Base-by-base conservation (phyloP, 2,113 vertebrate genomes). In the Butorides virescens region DNA sequence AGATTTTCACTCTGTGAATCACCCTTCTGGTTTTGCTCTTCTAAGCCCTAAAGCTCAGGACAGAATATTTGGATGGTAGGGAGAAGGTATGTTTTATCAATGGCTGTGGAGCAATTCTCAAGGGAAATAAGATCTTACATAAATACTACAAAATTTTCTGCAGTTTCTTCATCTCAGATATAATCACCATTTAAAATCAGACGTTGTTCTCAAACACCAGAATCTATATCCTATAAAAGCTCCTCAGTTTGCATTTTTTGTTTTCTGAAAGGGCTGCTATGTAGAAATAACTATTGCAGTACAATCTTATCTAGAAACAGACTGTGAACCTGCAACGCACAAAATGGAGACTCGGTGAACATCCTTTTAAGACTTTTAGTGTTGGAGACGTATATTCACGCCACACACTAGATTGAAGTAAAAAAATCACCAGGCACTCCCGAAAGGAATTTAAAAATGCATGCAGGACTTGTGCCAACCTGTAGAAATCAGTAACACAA, bases 401-500 rank as follows among this genome's bases (percentile, higher is more conserved):
- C 14, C 19, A 88, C 44, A 34, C n/a, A 61, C 7, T 52, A 52
- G 6, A 56, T 50, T 61, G 39, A 68, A 76, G 13, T 36, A 17
- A 73, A 56, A 81, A 39, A 14, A 21, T 18, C 46, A 66, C 25
- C 9, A 63, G 21, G 7, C 13, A 63, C 13, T 78, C 37, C 44
- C 55, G 39, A 90, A 67, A 74, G 49, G 9, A 63, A 47, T 63
- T 47, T 44, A 5, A 63, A 90, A 88, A 80, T 30, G 6, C 8
- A 5, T 26, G 5, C 29, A 55, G n/a, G 15, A 15, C n/a, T 84
- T 81, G 29, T 87, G 18, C 15, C 2, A 2, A 59, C 72, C 56
- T 68, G 29, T 47, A 86, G 68, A 85, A 93, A 83, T 91, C 90
- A 68, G 65, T 86, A 94, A 95, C 59, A 76, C 27, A 91, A 90